phyloP scores from a whole-genome alignment of 30 jellyfish, hydroid and myxozoan genomes.

The Chrysaora quinquecirrha region DNA sequence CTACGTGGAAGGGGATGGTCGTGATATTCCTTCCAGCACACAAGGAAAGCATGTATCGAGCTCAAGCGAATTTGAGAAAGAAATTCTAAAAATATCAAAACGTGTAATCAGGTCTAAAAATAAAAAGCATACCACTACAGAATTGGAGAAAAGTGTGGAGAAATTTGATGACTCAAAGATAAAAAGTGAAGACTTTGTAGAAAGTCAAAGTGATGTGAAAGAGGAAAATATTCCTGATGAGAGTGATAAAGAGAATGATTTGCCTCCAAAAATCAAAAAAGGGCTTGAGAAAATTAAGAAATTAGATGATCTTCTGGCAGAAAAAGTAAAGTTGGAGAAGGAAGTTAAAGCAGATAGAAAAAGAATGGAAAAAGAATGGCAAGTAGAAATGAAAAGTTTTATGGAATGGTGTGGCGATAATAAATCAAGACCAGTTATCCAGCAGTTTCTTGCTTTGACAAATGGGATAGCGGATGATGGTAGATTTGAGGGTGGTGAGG shows the following conservation, averaged over 20 bases:
- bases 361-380: constrained; percentile 64
- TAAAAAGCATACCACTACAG: neutral
- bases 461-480: constrained; percentile 32
- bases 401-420: constrained; percentile 66
- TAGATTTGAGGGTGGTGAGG: neutral
- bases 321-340: constrained; percentile 66
- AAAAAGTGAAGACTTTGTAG: neutral
- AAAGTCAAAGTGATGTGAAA: neutral
- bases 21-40: neutral
- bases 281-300: constrained; percentile 68
- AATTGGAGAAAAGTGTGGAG: neutral
- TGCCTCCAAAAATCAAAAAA: constrained; percentile 54
- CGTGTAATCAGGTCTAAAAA: neutral
- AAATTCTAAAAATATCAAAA: neutral
- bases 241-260: constrained; percentile 10
- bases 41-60: neutral
- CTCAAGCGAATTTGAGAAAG: neutral
- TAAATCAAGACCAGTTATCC: constrained; percentile 50
- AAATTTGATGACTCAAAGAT: neutral
- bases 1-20: neutral
- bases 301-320: constrained; percentile 70
- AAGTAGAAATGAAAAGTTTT: constrained; percentile 56
- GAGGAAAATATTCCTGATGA: neutral
- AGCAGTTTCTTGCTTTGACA: constrained; percentile 65
- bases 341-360: constrained; percentile 74